A percentile compares a stretch with the other conserved stretches of the same genome.
These are phyloP conservation scores for Sciaenops ocellatus DNA, from an alignment of 2,797 vertebrate species.

Conservation along the genomic window DNA sequence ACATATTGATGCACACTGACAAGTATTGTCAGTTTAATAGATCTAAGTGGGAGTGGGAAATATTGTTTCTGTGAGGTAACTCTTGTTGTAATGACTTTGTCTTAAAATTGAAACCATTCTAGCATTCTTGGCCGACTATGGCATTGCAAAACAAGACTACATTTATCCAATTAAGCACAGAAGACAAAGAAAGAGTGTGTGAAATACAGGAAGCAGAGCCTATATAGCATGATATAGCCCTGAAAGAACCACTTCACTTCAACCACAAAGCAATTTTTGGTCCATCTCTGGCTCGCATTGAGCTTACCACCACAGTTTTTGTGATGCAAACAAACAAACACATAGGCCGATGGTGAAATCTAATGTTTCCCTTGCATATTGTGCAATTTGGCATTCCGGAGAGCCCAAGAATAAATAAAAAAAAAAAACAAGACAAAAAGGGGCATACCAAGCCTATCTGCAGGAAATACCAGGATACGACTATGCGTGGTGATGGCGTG, in stretches of 20 bases:
- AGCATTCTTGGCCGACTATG: conserved; percentile 45
- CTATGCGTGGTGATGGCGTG: conserved; percentile 49
- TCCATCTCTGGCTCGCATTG: conserved; percentile 35
- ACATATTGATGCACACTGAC: conserved; percentile 42
- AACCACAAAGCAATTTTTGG: conserved; percentile 62
- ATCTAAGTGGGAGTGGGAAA: conserved; percentile 48
- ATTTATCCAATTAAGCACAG: conserved; percentile 48
- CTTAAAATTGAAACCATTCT: conserved; percentile 67
- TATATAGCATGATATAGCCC: conserved; percentile 38
- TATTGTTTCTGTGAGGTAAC: conserved; percentile 68
- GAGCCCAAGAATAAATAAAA: conserved; percentile 53
- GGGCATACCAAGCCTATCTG: conserved; percentile 78
- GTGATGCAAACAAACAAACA: conserved; percentile 68
- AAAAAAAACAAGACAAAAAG: conserved; percentile 52
- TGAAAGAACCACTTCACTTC: conserved; percentile 51
- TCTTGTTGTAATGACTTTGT: conserved; percentile 45
- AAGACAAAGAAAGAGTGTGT: conserved; percentile 60
- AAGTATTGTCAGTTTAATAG: conserved; percentile 57
- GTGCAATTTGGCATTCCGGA: conserved; percentile 69
- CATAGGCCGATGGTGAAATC: conserved; percentile 58
- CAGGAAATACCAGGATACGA: conserved; percentile 78
- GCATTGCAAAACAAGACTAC: conserved; percentile 50
- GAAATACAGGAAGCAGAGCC: conserved; percentile 52
- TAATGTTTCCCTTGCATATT: conserved; percentile 57
- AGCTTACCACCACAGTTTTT: conserved; percentile 47